phyloP scores from a whole-genome alignment of 2,888 invertebrate genomes.

The Cosmia pyralina region DNA sequence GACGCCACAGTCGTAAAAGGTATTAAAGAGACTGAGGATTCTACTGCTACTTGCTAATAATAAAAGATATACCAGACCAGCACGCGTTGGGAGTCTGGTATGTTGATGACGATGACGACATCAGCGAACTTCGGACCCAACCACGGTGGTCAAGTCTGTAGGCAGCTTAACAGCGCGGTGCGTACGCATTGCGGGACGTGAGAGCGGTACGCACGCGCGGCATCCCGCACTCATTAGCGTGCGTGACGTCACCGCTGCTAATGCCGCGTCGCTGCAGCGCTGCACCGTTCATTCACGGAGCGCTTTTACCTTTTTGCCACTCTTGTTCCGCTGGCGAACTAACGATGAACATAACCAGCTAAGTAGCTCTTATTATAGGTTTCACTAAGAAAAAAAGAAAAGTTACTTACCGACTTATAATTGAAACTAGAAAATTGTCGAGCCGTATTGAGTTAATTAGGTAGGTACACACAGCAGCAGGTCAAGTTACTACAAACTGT shows the following conservation, averaged over 20 bases:
- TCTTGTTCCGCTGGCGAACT: slow-evolving; percentile 22
- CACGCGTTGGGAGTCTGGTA: background rate
- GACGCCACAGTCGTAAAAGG: background rate
- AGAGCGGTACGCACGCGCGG: slow-evolving; percentile 41
- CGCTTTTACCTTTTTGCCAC: slow-evolving; percentile 36
- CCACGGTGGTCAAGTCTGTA: background rate
- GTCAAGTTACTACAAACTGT: no score
- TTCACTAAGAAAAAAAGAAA: slow-evolving; percentile 42
- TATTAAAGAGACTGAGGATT: background rate
- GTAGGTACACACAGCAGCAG: background rate
- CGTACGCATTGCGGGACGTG: slow-evolving; percentile 5
- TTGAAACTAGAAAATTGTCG: slow-evolving; percentile 46
- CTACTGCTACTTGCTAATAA: no score
- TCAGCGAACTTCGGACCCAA: background rate
- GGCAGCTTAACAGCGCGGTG: background rate
- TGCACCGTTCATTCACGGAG: slow-evolving; percentile 8
- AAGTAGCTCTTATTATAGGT: slow-evolving; percentile 50
- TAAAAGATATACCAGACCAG: background rate
- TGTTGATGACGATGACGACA: background rate
- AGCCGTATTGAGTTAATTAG: slow-evolving; percentile 36
- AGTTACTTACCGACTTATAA: slow-evolving; percentile 27
- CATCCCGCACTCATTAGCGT: slow-evolving; percentile 52
- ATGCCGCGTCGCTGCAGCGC: background rate
- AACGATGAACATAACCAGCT: slow-evolving; percentile 41
- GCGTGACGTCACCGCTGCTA: slow-evolving; percentile 42